Percentiles rank a stretch among this genome's conserved stretches.
Evolutionary conservation across 2,797 vertebrate genomes (phyloP).

Genomic region (Pangasius djambal): DNA sequence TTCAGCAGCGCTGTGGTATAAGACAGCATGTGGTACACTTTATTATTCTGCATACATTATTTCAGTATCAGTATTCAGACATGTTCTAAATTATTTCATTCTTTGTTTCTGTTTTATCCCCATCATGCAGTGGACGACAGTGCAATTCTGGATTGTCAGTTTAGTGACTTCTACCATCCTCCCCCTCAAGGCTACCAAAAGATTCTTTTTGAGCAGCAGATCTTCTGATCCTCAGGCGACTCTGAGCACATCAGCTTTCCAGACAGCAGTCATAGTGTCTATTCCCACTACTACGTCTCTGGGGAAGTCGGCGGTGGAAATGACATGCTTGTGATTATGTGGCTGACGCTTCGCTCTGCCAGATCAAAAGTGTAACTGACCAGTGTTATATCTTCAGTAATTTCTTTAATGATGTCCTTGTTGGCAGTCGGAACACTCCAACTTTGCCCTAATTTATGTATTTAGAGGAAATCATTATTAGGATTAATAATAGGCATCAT

Average conservation of each 20-base stretch:
- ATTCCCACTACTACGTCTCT: not conserved
- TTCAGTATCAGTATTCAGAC: not conserved
- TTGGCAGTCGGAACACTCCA: not conserved
- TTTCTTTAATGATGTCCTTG: not conserved
- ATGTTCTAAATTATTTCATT: not conserved
- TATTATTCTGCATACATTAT: not conserved
- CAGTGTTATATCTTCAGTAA: constrained; percentile 42
- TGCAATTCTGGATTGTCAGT: constrained; percentile 99
- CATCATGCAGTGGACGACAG: constrained; percentile 91
- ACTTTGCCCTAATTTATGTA: constrained; percentile 6
- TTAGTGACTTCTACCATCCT: constrained; percentile 97
- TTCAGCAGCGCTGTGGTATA: not conserved
- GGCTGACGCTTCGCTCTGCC: constrained; percentile 10
- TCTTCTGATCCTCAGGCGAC: constrained; percentile 82
- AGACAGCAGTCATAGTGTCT: constrained; percentile 1
- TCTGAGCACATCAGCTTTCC: constrained; percentile 21
- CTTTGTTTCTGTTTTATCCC: not conserved
- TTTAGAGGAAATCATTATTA: not conserved
- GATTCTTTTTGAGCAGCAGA: constrained; percentile 99
- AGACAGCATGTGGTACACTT: not conserved
- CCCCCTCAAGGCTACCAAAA: constrained; percentile 96
- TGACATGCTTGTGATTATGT: not conserved
- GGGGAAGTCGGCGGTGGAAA: not conserved
- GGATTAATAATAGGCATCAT: too few relatives aligned
- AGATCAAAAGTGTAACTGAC: constrained; percentile 26